phyloP scores from a whole-genome alignment of 2,113 vertebrate species.

The Eptesicus fuscus region DNA sequence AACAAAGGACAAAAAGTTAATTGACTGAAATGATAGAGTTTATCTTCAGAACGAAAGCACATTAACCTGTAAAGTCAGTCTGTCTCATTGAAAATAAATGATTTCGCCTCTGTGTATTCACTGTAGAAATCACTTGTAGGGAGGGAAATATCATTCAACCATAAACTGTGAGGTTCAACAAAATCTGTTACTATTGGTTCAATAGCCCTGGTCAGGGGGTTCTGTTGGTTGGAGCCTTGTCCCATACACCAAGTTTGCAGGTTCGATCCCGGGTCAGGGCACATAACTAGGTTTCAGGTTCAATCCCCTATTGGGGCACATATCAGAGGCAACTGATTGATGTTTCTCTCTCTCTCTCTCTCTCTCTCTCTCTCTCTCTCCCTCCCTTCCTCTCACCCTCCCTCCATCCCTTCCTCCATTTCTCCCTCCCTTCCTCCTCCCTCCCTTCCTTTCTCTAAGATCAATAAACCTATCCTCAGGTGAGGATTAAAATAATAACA shows the following conservation, averaged over 20 bases:
- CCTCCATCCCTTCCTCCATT: no score
- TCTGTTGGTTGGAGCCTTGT: background rate
- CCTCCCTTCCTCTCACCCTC: no score
- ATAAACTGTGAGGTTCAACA: constrained; percentile 23
- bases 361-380: no score
- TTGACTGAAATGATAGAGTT: constrained; percentile 54
- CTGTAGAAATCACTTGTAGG: constrained; percentile 27
- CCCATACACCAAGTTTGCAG: background rate
- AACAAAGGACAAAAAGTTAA: constrained; percentile 61
- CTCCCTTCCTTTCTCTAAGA: background rate
- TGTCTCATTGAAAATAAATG: constrained; percentile 21
- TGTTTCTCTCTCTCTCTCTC: background rate
- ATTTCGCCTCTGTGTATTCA: background rate
- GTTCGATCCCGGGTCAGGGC: background rate
- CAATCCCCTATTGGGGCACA: background rate
- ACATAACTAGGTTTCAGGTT: background rate
- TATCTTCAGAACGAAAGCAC: constrained; percentile 45
- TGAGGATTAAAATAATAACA: background rate
- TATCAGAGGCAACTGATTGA: background rate
- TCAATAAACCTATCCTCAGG: background rate
- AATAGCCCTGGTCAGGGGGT: background rate
- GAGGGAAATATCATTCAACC: background rate
- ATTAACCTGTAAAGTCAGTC: constrained; percentile 8
- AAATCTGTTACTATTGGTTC: background rate
- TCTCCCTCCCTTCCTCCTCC: no score